Evolutionary conservation across 2,113 vertebrate species (phyloP).

Genomic region (Poicephalus gulielmi): DNA sequence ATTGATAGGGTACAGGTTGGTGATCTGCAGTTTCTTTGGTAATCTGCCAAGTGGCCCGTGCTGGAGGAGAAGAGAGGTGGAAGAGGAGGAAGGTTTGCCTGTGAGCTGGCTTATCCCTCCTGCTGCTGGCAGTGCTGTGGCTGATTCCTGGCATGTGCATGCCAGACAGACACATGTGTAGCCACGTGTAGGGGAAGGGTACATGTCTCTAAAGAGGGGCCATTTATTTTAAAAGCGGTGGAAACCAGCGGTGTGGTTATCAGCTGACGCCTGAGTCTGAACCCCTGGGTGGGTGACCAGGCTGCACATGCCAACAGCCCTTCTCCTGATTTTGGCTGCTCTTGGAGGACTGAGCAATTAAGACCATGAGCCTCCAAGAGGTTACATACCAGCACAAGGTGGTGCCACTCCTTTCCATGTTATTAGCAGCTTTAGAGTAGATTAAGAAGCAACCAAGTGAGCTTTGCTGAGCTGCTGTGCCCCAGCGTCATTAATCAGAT

Average conservation of each 20-base stretch:
- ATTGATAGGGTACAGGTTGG: no score
- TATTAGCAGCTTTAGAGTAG: not conserved
- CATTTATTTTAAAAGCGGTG: not conserved
- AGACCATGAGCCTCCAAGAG: not conserved
- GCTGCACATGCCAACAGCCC: not conserved
- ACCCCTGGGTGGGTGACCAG: not conserved
- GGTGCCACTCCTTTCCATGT: fast-evolving
- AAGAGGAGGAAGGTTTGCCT: not conserved
- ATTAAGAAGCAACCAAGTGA: not conserved
- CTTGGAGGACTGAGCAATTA: no score
- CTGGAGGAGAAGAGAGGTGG: no score
- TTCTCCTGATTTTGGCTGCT: not conserved
- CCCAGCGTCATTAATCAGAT: not conserved
- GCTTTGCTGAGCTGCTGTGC: not conserved
- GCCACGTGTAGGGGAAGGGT: not conserved
- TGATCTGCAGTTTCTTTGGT: no score
- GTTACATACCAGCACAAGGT: not conserved
- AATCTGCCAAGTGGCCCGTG: not conserved
- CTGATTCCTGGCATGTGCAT: no score
- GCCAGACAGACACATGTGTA: not conserved
- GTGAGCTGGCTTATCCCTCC: no score
- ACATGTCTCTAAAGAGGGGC: not conserved
- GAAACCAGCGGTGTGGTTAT: not conserved
- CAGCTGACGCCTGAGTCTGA: not conserved
- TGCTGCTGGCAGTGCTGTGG: not conserved